Evolutionary conservation across 1,140 invertebrate species (phyloP).

Genomic region (Plectrocnemia conspersa): DNA sequence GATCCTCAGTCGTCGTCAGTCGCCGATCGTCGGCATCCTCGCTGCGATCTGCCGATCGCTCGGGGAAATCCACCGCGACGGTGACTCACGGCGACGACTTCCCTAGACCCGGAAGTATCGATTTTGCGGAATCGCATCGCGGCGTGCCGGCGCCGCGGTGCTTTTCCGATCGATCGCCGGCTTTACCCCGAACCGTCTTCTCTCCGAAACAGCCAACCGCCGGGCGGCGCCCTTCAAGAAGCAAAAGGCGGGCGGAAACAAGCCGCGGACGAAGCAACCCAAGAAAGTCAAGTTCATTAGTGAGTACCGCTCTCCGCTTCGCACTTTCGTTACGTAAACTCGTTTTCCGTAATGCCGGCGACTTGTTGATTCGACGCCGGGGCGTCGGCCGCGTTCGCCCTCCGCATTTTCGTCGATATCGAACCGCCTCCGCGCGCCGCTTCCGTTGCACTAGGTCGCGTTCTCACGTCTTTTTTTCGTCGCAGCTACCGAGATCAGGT

Average conservation of each 20-base stretch:
- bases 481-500: constrained; percentile 80
- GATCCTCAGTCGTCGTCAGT: not conserved
- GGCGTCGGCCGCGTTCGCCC: constrained; percentile 16
- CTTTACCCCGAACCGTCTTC: not conserved
- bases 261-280: constrained; percentile 71
- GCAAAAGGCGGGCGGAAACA: constrained; percentile 61
- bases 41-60: not conserved
- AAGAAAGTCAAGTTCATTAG: constrained; percentile 86
- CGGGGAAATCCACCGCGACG: not conserved
- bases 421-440: not conserved
- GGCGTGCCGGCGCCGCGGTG: not conserved
- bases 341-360: not conserved
- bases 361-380: constrained; percentile 16
- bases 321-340: too few relatives aligned
- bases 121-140: not conserved
- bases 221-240: constrained; percentile 71
- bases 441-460: too few relatives aligned
- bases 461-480: too few relatives aligned
- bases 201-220: constrained; percentile 50
- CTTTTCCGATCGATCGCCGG: not conserved
- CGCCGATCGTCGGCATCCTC: too few relatives aligned
- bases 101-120: not conserved
- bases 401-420: not conserved
- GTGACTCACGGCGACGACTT: constrained; percentile 6
- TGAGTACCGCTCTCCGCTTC: constrained; percentile 56